Evolutionary conservation across 2,888 invertebrate genomes (phyloP), one percentile per base, ranked within the genome.

Genomic region (Phragmatobia fuliginosa): DNA sequence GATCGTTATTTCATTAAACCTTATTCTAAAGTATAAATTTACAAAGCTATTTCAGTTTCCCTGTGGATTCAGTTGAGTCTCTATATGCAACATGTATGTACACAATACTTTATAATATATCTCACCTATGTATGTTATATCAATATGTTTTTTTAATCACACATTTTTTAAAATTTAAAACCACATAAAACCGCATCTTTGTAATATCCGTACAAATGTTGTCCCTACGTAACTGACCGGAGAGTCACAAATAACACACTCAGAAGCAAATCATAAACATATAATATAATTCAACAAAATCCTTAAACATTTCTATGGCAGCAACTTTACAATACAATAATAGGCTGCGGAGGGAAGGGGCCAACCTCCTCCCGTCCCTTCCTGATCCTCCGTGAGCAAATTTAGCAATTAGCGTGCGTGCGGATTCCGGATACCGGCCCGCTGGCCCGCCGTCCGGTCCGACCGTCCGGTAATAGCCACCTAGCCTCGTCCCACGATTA

Each of bases 341-440:
- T 87, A 84, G 82, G 86, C 83, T 25, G 56, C 67, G 71, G 66
- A 59, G 60, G 69, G 62, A 11, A 1, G 58, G 56, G 49, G 36
- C 32, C 58, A 25, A 25, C 59, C 66, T 6, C 60, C 21, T 59
- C 65, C 41, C 68, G 10, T 68, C 74, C 64, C 62, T 69, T 64
- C 74, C 60, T 62, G 63, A 52, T 62, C 41, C 68, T 66, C 18
- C 36, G 73, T 78, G 86, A 85, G 89, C 88, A 84, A 91, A 91
- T 91, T 92, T 92, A 89, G 90, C 92, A 92, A 92, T 92, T 92
- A 92, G 88, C 90, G 91, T 90, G 91, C 89, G 84, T 87, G 86
- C 84, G 86, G 86, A 85, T 87, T 85, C 89, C 88, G 84, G 80
- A 73, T 74, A 77, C 77, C 25, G 67, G 28, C 56, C 63, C 41